Base-by-base conservation (phyloP, 2,797 vertebrate genomes). In the Austrolebias charrua region DNA sequence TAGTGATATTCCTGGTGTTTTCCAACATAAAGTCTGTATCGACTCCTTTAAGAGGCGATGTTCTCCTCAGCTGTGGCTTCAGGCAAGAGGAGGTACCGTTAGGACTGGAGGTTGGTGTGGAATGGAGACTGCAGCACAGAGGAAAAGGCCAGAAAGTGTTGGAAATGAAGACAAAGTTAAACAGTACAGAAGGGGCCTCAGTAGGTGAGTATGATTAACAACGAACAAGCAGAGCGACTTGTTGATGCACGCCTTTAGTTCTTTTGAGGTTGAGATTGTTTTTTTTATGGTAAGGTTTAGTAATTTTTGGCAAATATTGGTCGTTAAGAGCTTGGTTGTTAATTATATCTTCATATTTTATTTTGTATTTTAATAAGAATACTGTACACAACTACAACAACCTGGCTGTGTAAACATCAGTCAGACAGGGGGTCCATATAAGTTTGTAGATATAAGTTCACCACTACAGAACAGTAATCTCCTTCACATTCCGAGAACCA, bases 1-100 rank as follows among this genome's bases (percentile, higher is more conserved):
- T 78, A 97, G 96, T 93, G 76, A 90, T 93, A 54, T 94, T 96
- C 75, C 81, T 95, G 49, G 92, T 94, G 10, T 94, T 93, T 8
- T 91, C 95, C 46, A 56, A 43, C 4, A 82, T 82, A 0, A 91
- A 90, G 4, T 87, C 88, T 31, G 38, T 93, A 38, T 75, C 13
- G 11, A 76, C 71, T 0, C 78, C 47, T 15, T 73, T 95, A 63
- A 91, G 91, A 42, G 57, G 84, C 1, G 80, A 91, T 0, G 82
- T 76, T 51, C 81, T 88, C 40, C 86, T 98, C 43, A 76, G 90
- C 83, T 97, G 96, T 72, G 87, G 78, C 63, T 95, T 94, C 73
- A 92, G 76, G 70, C 90, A 91, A 82, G 91, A 60, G 67, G 85
- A 89, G 42, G 69, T 51, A 0, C 63, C 89, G 0, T 72, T 84